Evolutionary conservation across 2,888 invertebrate species (phyloP), one percentile per base, ranked within the genome.

Genomic region (Gnatocerus cornutus): DNA sequence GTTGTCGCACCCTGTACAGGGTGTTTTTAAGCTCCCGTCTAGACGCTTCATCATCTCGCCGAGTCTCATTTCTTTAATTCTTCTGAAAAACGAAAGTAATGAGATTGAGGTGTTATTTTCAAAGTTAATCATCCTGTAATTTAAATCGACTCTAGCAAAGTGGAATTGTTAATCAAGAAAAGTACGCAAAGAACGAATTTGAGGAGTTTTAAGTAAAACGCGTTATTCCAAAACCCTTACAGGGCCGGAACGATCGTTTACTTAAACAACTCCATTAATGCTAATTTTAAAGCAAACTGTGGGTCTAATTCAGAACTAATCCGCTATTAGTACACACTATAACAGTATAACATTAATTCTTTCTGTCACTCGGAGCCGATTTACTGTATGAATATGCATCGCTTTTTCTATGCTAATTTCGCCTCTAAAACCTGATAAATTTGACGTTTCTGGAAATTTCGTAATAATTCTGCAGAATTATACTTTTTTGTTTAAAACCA

Each of bases 241-340:
- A n/a, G n/a, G 45, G 45, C 9, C 33, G 41, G 39, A 33, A 48
- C 27, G 50, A 61, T 61, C 61, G 37, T 61, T 50, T 50, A 50
- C 50, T 61, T 48, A 61, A 50, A 50, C 61, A 61, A 50, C 48
- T 50, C 61, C 61, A 61, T 61, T 61, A 61, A 61, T 61, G 61
- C 61, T 61, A 61, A 61, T 61, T 61, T 61, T 45, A 45, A 46
- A 59, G 59, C 59, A 59, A 59, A 43, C 21, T 43, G 56, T 50
- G 53, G 37, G 14, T 43, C 46, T 14, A 59, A 61, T 61, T 59
- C 37, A 16, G 37, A 50, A 33, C 61, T 59, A 59, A 59, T 59
- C 59, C 59, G 48, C 39, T 33, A 59, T 61, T 46, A 61, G 21
- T 61, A 29, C 14, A 56, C 27, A 56, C 56, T 41, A 39, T 55